phyloP scores from a whole-genome alignment of 2,888 invertebrate genomes.

The Acanthosepion pharaonis region DNA sequence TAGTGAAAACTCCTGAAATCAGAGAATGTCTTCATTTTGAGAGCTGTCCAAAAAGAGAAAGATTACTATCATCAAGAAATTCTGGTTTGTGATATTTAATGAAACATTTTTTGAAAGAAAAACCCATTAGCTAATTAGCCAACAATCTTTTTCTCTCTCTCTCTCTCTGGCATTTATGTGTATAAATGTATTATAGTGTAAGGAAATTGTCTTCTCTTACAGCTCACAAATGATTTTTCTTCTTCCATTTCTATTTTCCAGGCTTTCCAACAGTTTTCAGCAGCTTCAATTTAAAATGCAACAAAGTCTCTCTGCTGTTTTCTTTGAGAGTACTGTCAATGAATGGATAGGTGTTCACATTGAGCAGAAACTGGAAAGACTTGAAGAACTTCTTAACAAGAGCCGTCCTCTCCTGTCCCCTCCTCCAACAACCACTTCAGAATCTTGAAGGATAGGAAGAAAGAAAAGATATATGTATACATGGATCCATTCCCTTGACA shows the following conservation, averaged over 20 bases:
- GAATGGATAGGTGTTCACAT: conserved; percentile 64
- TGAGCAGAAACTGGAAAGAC: conserved; percentile 57
- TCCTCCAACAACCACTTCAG: background rate
- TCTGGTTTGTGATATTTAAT: too few relatives aligned
- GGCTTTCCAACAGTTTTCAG: conserved; percentile 57
- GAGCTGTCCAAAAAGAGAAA: too few relatives aligned
- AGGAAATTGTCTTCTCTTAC: background rate
- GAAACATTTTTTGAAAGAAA: too few relatives aligned
- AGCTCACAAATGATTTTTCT: conserved; percentile 1
- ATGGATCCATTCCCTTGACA: background rate
- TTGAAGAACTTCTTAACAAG: conserved; percentile 59
- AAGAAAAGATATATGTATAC: background rate
- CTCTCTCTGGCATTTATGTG: background rate
- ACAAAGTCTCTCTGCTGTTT: conserved; percentile 56
- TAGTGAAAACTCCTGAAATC: too few relatives aligned
- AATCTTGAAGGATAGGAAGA: background rate
- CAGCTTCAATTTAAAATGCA: conserved; percentile 57
- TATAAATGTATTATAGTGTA: background rate
- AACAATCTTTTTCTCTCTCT: too few relatives aligned
- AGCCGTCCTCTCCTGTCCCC: conserved; percentile 49
- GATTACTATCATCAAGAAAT: too few relatives aligned
- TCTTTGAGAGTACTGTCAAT: conserved; percentile 57
- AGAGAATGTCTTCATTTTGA: too few relatives aligned
- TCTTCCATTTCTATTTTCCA: conserved; percentile 50
- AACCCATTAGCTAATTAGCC: too few relatives aligned